Conservation (phyloP, 2,113 vertebrate genomes). For the Gallinago undulata region DNA sequence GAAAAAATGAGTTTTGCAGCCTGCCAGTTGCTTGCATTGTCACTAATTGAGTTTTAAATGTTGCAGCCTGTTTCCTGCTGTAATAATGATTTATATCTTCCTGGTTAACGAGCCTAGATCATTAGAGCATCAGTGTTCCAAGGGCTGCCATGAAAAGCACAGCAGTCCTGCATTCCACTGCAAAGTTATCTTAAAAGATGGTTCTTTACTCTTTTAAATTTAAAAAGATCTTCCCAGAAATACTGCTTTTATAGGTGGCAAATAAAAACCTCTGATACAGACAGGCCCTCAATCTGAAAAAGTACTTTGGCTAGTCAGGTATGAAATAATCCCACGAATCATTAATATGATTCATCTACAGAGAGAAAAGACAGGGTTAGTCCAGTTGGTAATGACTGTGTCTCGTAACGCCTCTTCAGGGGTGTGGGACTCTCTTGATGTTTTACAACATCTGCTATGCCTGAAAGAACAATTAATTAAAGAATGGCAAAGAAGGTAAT, state of each 20-base stretch:
- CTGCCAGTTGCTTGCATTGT: neutral
- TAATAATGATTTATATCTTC: slow-evolving; percentile 5
- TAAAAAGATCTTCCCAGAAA: neutral
- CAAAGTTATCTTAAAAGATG: neutral
- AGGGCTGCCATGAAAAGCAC: neutral
- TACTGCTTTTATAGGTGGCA: neutral
- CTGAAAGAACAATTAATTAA: neutral
- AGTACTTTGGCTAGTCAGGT: neutral
- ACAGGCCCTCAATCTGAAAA: neutral
- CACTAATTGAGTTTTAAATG: slow-evolving; percentile 21
- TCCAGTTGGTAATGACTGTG: neutral
- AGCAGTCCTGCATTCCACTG: neutral
- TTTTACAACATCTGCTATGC: neutral
- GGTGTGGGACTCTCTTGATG: neutral
- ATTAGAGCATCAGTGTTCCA: neutral
- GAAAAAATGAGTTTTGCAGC: neutral
- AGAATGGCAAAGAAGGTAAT: neutral
- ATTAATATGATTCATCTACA: neutral
- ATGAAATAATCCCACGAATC: neutral
- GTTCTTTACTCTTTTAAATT: neutral
- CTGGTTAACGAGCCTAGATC: neutral
- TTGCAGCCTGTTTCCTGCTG: slow-evolving; percentile 21
- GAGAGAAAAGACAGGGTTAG: neutral
- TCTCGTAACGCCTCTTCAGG: neutral
- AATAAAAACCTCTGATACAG: neutral